Evolutionary conservation across 2,888 invertebrate species (phyloP), one percentile per base, ranked within the genome.

Genomic region (Metallyticus violacea): DNA sequence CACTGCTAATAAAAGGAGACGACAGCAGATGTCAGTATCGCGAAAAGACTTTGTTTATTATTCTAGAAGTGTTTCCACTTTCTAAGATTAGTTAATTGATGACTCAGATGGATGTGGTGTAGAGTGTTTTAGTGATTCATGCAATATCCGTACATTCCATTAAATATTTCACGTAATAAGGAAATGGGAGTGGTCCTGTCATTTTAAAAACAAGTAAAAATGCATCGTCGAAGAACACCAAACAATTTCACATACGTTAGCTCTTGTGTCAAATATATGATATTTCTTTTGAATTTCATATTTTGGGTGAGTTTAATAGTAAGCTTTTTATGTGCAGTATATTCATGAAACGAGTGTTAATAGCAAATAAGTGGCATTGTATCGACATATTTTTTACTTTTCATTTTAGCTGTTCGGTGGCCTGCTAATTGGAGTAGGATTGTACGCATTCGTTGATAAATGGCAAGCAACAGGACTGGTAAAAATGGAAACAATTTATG

Each of bases 391-490:
- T 40, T 28, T 77, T 28, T 77, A 84, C 81, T 87, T 89, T 87
- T 91, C 88, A 90, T 91, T 89, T 94, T 94, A 98, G 98, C 92
- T 98, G 85, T 95, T 97, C 89, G 98, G 98, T 86, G 97, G 97
- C 29, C 92, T 97, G 15, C 92, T 98, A 81, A 95, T 98, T 87
- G 97, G 96, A 7, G 95, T 98, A 88, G 98, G 98, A 7, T 92
- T 97, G 4, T 98, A 98, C 91, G 98, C 98, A 0, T 97, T 98
- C 90, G 95, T 97, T 88, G 98, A 98, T 90, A 98, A 98, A 93
- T 97, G 97, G 95, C 97, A 97, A 90, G 95, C 97, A 6, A 96
- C 96, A 27, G 97, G 97, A 89, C 95, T 96, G 89, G 94, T 97
- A 77, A 95, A 96, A 91, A 92, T 97, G 89, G 97, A 97, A 90